These are phyloP conservation scores for Vespertilio murinus DNA, from an alignment of 2,797 vertebrate genomes.

Conservation along the genomic window DNA sequence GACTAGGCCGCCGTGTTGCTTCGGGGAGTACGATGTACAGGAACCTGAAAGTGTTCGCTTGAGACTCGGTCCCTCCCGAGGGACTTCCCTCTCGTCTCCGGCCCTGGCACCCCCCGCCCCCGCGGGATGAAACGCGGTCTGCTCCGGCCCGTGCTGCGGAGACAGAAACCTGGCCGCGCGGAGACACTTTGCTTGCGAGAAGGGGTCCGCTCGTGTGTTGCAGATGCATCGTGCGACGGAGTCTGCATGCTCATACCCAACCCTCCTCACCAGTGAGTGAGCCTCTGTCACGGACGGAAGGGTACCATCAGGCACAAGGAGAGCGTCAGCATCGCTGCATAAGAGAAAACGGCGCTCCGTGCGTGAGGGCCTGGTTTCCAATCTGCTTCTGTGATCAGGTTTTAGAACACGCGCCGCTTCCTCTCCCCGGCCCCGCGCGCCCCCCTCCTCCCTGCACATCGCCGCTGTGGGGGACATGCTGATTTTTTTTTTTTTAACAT, in stretches of 20 bases:
- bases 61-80: background rate
- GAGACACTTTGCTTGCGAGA: slow-evolving; percentile 75
- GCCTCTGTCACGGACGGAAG: slow-evolving; percentile 82
- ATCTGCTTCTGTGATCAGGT: slow-evolving; percentile 77
- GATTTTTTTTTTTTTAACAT: slow-evolving; percentile 79
- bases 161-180: slow-evolving; percentile 66
- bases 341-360: slow-evolving; percentile 83
- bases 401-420: slow-evolving; percentile 76
- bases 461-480: slow-evolving; percentile 80
- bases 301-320: slow-evolving; percentile 82
- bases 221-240: slow-evolving; percentile 87
- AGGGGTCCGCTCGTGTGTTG: slow-evolving; percentile 82
- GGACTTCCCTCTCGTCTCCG: background rate
- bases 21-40: slow-evolving; percentile 58
- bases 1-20: slow-evolving; percentile 64
- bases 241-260: slow-evolving; percentile 87
- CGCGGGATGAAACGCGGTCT: slow-evolving; percentile 46
- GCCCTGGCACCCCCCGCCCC: slow-evolving; percentile 33
- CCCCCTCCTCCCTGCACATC: slow-evolving; percentile 80
- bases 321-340: slow-evolving; percentile 86
- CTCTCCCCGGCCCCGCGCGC: slow-evolving; percentile 38
- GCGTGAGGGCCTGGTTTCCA: slow-evolving; percentile 82
- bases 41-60: slow-evolving; percentile 61
- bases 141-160: slow-evolving; percentile 44
- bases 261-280: slow-evolving; percentile 80